Conservation (phyloP, 2,113 vertebrate species). For the Corythornis vintsioides region DNA sequence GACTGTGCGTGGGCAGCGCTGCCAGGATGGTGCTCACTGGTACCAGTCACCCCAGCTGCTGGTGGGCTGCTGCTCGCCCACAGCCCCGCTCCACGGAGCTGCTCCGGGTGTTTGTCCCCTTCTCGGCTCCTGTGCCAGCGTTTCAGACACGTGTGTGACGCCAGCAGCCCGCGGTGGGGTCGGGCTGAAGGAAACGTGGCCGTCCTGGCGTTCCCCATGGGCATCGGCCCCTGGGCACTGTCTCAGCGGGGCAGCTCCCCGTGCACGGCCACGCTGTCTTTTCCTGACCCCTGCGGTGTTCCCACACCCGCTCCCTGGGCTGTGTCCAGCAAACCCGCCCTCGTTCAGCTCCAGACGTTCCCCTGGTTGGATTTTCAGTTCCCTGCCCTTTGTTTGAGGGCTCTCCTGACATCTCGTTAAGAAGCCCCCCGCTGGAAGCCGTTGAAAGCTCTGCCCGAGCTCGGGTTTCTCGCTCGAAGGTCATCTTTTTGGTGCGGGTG, state of each 20-base stretch:
- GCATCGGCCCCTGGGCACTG: too few relatives aligned
- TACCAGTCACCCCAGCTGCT: background rate
- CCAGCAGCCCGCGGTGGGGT: too few relatives aligned
- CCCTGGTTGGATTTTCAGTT: background rate
- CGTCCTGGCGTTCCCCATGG: too few relatives aligned
- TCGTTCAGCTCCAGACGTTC: background rate
- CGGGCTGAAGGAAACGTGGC: too few relatives aligned
- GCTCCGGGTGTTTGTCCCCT: background rate
- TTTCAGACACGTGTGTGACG: too few relatives aligned
- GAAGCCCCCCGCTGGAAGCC: background rate
- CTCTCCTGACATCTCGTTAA: background rate
- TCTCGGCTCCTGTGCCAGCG: too few relatives aligned
- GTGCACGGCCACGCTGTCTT: background rate
- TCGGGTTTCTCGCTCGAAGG: slow-evolving; percentile 51
- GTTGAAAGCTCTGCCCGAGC: slow-evolving; percentile 46
- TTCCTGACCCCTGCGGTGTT: background rate
- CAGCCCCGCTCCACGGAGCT: background rate
- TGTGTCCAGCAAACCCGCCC: too few relatives aligned
- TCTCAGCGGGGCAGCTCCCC: too few relatives aligned
- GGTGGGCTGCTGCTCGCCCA: background rate
- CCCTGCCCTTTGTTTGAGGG: background rate
- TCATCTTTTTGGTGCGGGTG: slow-evolving; percentile 30
- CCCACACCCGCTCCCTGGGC: too few relatives aligned
- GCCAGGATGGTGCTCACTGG: rapidly evolving
- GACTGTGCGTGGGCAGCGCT: rapidly evolving